phyloP scores from a whole-genome alignment of 2,888 invertebrate genomes.

The Pheosia tremula region DNA sequence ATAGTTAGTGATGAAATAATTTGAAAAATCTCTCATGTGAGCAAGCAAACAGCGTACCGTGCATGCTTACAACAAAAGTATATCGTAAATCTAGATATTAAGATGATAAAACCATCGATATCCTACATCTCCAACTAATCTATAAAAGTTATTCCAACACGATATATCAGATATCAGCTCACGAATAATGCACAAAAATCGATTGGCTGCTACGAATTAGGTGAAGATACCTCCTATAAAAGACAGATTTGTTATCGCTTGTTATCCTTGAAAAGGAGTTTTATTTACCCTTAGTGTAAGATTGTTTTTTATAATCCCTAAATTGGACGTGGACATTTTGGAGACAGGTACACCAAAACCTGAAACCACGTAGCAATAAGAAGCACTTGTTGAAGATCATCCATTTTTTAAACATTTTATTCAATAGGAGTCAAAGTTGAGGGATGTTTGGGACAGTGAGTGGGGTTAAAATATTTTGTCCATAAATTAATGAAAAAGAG shows the following conservation, averaged over 20 bases:
- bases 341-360: neutral
- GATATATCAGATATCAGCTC: conserved; percentile 47
- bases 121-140: conserved; percentile 4
- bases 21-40: neutral
- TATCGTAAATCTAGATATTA: neutral
- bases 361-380: no score
- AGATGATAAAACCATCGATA: neutral
- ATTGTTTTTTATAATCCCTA: conserved; percentile 53
- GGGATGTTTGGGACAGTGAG: no score
- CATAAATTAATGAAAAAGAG: no score
- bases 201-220: conserved; percentile 67
- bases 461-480: no score
- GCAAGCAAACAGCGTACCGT: neutral
- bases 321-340: conserved; percentile 26
- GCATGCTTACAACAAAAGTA: neutral
- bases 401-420: no score
- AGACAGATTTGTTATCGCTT: conserved; percentile 77
- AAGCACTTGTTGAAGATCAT: no score
- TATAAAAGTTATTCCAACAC: conserved; percentile 14
- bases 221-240: conserved; percentile 70
- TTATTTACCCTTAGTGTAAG: conserved; percentile 69
- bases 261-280: conserved; percentile 82
- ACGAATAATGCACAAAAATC: conserved; percentile 65
- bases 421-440: no score
- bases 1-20: conserved; percentile 14